Conservation (phyloP, 2,888 invertebrate species). For the Pollenia amentaria region DNA sequence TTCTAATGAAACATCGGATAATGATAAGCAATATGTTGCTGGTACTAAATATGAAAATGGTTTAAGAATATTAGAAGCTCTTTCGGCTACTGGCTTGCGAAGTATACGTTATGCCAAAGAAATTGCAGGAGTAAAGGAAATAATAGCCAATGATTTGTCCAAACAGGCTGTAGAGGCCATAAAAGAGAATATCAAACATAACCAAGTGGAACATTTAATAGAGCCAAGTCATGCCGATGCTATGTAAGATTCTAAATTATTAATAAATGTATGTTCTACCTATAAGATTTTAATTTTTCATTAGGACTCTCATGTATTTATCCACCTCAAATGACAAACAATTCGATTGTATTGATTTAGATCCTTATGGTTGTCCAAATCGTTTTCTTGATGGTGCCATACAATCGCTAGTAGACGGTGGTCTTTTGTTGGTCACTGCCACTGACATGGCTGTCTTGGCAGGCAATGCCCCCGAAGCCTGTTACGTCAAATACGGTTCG, state of each 20-base stretch:
- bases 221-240: constrained; percentile 94
- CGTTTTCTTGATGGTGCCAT: constrained; percentile 96
- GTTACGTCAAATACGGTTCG: constrained; percentile 97
- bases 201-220: constrained; percentile 89
- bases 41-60: constrained; percentile 81
- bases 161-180: constrained; percentile 94
- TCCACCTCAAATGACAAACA: constrained; percentile 88
- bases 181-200: constrained; percentile 87
- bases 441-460: constrained; percentile 99
- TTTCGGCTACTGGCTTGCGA: constrained; percentile 97
- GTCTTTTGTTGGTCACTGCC: constrained; percentile 96
- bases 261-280: not conserved
- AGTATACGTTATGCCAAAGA: constrained; percentile 99
- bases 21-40: constrained; percentile 72
- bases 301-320: constrained; percentile 93
- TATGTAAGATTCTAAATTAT: constrained; percentile 86
- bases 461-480: constrained; percentile 97
- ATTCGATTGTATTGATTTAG: constrained; percentile 96
- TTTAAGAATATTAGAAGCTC: constrained; percentile 92
- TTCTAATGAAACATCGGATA: not conserved
- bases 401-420: constrained; percentile 91
- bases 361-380: constrained; percentile 98
- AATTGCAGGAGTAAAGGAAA: constrained; percentile 90
- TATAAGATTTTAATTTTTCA: not conserved
- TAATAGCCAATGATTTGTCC: constrained; percentile 97